Evolutionary conservation across 2,113 vertebrate genomes (phyloP), one percentile per base, ranked within the genome.

Genomic region (Orcinus orca): DNA sequence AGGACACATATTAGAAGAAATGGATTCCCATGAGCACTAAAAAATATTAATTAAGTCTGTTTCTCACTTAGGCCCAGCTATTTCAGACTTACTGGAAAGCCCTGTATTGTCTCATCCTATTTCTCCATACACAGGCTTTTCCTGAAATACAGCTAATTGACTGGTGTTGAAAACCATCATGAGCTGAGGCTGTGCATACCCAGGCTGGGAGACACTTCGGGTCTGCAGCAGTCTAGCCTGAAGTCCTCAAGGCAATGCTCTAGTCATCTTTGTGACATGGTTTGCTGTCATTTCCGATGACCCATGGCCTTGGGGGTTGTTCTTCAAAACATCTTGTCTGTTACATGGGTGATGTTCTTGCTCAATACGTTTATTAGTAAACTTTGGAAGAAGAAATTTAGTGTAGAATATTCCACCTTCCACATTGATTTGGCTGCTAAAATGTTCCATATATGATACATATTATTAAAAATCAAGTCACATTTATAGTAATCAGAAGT

Each of bases 381-480:
- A 95, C 60, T 87, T 84, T 71, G 88, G 36, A 95, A 63, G 4
- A 67, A 77, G 71, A 80, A 93, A 63, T 31, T 7, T 31, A 82
- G 79, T 9, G 62, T 41, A 93, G 63, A 63, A 41, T 11, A 73
- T 53, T 25, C 26, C 31, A 71, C 5, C 17, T 38, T 77, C 68
- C 11, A 29, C 8, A 1, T n/a, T 58, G 21, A n/a, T 67, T 81
- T 76, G 33, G 20, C 63, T 53, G 73, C 31, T 53, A 44, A 83
- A 73, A 77, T 67, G 58, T 14, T 93, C 25, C 26, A 76, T 20
- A 20, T 25, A 11, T 33, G 73, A 90, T 38, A 70, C 26, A 80
- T 68, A 85, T 87, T 86, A 53, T 81, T 92, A 44, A 7, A 87
- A 96, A 87, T 83, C 36, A 70, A 95, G 68, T 88, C 23, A 87